A percentile compares a stretch with the other conserved stretches of the same genome.
phyloP scores from a whole-genome alignment of 2,888 invertebrate species.

The Psylliodes chrysocephalus region DNA sequence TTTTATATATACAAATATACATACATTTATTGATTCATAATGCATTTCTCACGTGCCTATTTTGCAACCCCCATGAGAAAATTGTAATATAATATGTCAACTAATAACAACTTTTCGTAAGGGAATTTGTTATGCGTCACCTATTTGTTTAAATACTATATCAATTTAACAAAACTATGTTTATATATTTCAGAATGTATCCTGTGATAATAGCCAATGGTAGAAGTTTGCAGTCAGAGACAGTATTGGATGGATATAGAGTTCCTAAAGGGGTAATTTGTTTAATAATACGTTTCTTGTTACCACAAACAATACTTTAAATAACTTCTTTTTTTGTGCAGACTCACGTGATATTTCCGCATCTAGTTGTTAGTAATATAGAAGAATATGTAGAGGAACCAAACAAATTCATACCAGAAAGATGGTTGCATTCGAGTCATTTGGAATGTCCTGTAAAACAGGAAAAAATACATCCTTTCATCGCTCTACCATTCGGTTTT shows the following conservation, averaged over 20 bases:
- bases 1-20: no score
- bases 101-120: no score
- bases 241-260: conserved; percentile 79
- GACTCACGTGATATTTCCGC: conserved; percentile 84
- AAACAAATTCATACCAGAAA: conserved; percentile 76
- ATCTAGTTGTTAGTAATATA: conserved; percentile 79
- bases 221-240: conserved; percentile 78
- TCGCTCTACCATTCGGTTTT: conserved; percentile 80
- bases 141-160: no score
- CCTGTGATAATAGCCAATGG: conserved; percentile 86
- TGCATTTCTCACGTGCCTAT: not conserved
- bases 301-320: not conserved
- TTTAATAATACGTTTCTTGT: not conserved
- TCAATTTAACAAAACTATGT: no score
- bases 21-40: no score
- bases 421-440: conserved; percentile 75
- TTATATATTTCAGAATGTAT: conserved; percentile 71
- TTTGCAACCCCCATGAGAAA: no score
- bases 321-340: conserved; percentile 61
- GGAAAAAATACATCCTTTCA: conserved; percentile 77
- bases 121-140: no score
- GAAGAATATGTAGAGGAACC: conserved; percentile 79
- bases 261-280: conserved; percentile 81
- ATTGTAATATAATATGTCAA: no score
- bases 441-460: conserved; percentile 55